These are phyloP conservation scores for Lithophane ornitopus DNA, from an alignment of 2,888 invertebrate genomes.

Conservation along the genomic window DNA sequence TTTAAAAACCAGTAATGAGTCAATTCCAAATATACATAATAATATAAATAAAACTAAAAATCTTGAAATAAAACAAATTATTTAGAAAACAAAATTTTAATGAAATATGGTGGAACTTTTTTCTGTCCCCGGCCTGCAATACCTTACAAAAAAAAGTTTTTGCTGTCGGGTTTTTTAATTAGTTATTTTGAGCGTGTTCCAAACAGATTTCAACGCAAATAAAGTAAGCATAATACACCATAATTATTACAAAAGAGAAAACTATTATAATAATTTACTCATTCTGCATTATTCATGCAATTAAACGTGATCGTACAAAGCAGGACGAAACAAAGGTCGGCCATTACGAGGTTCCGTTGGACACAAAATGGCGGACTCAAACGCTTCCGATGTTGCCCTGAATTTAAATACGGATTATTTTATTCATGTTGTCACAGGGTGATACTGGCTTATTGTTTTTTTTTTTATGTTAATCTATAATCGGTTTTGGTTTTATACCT, in stretches of 20 bases:
- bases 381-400: conserved; percentile 42
- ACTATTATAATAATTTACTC: conserved; percentile 36
- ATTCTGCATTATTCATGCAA: conserved; percentile 43
- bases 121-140: too few species aligned
- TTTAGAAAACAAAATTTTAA: too few species aligned
- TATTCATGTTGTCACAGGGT: conserved; percentile 16
- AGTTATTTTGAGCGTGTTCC: background rate
- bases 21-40: too few species aligned
- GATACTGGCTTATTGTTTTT: conserved; percentile 1
- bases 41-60: too few species aligned
- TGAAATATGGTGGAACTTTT: too few species aligned
- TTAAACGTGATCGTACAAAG: conserved; percentile 50
- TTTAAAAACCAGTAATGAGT: too few species aligned
- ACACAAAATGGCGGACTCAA: conserved; percentile 56
- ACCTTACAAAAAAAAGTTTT: too few species aligned
- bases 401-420: conserved; percentile 49
- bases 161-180: too few species aligned
- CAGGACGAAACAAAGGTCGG: conserved; percentile 50
- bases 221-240: background rate
- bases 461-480: background rate
- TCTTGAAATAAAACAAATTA: too few species aligned
- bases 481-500: background rate
- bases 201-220: background rate
- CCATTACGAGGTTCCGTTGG: conserved; percentile 56
- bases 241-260: conserved; percentile 20